These are phyloP conservation scores for Pygmarrhopalites habei DNA, from an alignment of 1,140 invertebrate species.

Conservation along the genomic window DNA sequence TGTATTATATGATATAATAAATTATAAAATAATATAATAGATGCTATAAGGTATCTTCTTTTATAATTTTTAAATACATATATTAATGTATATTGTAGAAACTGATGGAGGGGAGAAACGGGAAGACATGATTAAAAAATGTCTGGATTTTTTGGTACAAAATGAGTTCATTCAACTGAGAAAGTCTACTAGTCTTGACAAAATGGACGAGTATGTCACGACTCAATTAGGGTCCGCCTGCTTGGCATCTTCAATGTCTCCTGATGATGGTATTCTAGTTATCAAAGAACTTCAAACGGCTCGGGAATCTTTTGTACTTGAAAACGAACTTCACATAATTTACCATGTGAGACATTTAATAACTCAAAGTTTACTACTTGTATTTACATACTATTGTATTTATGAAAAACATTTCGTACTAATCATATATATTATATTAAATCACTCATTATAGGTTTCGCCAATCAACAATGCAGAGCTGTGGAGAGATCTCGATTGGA, in stretches of 20 bases:
- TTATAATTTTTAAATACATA: too few relatives aligned
- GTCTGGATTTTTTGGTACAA: conserved; percentile 52
- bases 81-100: too few relatives aligned
- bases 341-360: conserved; percentile 70
- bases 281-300: conserved; percentile 88
- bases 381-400: too few relatives aligned
- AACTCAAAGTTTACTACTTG: conserved; percentile 39
- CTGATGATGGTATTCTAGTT: conserved; percentile 81
- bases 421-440: not conserved
- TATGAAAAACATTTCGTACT: too few relatives aligned
- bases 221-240: conserved; percentile 90
- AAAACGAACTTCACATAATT: conserved; percentile 89
- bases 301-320: conserved; percentile 79
- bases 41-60: too few relatives aligned
- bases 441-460: conserved; percentile 46
- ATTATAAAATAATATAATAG: too few relatives aligned
- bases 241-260: conserved; percentile 82
- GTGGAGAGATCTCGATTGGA: conserved; percentile 78
- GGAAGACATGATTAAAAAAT: conserved; percentile 49
- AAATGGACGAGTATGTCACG: conserved; percentile 57
- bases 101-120: too few relatives aligned
- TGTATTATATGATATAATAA: too few relatives aligned
- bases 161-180: conserved; percentile 50
- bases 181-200: conserved; percentile 20
- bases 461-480: conserved; percentile 73